A percentile compares a stretch with the other conserved stretches of the same genome.
These are phyloP conservation scores for Elgaria multicarinata DNA, from an alignment of 2,113 vertebrate species.

Conservation along the genomic window DNA sequence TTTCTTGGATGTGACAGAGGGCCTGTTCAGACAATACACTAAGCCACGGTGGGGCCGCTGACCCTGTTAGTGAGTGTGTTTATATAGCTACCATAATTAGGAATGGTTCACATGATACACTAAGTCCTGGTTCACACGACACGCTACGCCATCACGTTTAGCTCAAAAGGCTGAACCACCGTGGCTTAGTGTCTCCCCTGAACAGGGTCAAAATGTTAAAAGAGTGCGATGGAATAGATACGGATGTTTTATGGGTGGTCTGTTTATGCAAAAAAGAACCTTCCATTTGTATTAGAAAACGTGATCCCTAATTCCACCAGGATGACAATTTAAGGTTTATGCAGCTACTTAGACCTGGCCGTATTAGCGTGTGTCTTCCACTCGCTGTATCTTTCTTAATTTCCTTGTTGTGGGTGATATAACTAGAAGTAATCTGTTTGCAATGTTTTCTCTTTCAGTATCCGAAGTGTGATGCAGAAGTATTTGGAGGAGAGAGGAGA, in stretches of 20 bases:
- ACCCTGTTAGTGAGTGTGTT: too few species aligned
- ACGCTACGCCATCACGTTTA: too few species aligned
- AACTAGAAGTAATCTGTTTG: not conserved
- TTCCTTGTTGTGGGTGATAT: not conserved
- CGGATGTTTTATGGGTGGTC: not conserved
- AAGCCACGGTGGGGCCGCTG: too few species aligned
- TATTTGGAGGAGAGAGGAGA: constrained; percentile 95
- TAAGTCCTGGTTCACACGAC: too few species aligned
- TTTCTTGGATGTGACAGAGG: not conserved
- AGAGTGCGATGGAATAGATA: not conserved
- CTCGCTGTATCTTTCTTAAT: not conserved
- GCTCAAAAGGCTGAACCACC: too few species aligned
- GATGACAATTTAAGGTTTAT: not conserved
- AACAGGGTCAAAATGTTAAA: not conserved
- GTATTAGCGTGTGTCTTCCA: too few species aligned
- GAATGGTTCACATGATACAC: too few species aligned
- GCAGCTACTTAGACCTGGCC: not conserved
- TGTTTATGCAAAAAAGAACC: not conserved
- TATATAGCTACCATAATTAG: too few species aligned
- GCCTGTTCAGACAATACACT: too few species aligned
- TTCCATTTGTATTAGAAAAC: not conserved
- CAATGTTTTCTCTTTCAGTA: constrained; percentile 76
- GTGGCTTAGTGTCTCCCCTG: too few species aligned
- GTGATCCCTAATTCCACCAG: not conserved
- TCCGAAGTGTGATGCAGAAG: constrained; percentile 99